A percentile compares a stretch with the other conserved stretches of the same genome.
phyloP scores from a whole-genome alignment of 2,888 invertebrate genomes.

The Ophion costatus region DNA sequence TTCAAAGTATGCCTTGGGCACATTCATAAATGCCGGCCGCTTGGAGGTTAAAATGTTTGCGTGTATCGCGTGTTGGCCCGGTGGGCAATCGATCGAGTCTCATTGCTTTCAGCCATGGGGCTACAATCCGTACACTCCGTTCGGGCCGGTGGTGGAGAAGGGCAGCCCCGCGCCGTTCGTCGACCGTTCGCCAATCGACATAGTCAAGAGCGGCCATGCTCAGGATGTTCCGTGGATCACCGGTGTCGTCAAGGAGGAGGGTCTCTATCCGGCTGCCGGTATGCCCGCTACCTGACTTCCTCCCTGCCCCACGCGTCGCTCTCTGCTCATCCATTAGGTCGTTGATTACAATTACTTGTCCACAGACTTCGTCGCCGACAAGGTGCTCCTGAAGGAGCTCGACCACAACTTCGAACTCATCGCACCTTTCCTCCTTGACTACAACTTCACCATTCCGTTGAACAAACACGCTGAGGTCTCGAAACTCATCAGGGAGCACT shows the following conservation, averaged over 20 bases:
- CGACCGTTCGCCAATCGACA: constrained; percentile 87
- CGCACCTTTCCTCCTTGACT: constrained; percentile 87
- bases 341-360: constrained; percentile 81
- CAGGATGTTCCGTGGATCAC: constrained; percentile 89
- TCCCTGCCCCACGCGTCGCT: neutral
- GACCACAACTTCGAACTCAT: constrained; percentile 86
- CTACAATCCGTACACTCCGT: constrained; percentile 89
- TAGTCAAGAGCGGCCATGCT: constrained; percentile 86
- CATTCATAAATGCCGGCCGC: no score
- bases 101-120: constrained; percentile 84
- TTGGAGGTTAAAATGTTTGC: no score
- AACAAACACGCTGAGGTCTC: constrained; percentile 84
- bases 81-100: neutral
- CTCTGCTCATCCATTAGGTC: constrained; percentile 11
- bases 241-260: constrained; percentile 89
- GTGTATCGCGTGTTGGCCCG: no score
- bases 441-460: constrained; percentile 85
- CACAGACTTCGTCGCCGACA: constrained; percentile 81
- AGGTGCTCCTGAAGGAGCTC: constrained; percentile 84
- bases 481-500: constrained; percentile 85
- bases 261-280: constrained; percentile 90
- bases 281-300: constrained; percentile 64
- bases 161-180: constrained; percentile 87
- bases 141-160: constrained; percentile 89
- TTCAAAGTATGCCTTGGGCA: no score